Evolutionary conservation across 2,797 vertebrate genomes (phyloP).

Genomic region (Acipenser transmontanus): DNA sequence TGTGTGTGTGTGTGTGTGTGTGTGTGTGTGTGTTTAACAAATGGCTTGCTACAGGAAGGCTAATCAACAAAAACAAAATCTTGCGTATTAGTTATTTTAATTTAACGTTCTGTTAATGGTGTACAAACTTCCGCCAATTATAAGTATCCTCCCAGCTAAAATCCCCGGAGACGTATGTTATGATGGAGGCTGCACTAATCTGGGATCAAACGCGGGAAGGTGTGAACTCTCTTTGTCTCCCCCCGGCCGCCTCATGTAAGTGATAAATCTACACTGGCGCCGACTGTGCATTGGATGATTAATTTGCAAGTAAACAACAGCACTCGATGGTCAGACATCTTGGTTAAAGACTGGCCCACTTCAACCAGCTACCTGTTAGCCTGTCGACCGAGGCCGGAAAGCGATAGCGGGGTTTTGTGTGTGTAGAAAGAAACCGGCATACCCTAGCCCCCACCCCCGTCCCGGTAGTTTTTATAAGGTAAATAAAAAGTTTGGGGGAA

Average conservation of each 20-base stretch:
- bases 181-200: constrained; percentile 55
- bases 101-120: constrained; percentile 48
- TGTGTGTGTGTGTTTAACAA: no score
- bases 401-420: neutral
- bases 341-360: constrained; percentile 79
- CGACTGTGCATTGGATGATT: constrained; percentile 69
- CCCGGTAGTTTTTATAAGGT: no score
- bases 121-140: constrained; percentile 60
- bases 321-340: constrained; percentile 63
- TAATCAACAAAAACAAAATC: neutral
- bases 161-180: constrained; percentile 61
- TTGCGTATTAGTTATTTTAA: constrained; percentile 13
- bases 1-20: no score
- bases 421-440: neutral
- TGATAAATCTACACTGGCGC: constrained; percentile 52
- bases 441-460: no score
- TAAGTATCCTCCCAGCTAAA: constrained; percentile 41
- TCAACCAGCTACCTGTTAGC: constrained; percentile 45
- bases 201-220: constrained; percentile 24
- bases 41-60: neutral
- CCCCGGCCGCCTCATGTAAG: constrained; percentile 12
- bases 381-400: neutral
- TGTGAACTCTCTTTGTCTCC: constrained; percentile 12
- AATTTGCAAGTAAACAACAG: constrained; percentile 91
- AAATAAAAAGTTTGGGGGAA: no score